Conservation (phyloP, 2,797 vertebrate genomes). For the Rhabdomys pumilio region DNA sequence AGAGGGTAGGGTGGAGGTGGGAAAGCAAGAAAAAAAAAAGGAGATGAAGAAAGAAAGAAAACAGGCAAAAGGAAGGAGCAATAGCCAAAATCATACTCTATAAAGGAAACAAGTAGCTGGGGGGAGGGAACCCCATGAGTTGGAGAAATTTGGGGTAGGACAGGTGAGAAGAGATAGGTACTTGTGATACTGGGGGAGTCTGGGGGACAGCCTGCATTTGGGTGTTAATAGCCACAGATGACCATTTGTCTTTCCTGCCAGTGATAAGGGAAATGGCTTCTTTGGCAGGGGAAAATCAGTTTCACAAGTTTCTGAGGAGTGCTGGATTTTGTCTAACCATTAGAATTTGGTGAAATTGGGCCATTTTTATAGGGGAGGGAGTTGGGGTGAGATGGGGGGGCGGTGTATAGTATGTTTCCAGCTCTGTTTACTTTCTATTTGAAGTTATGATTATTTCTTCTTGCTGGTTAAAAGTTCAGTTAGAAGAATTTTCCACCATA, state of each 20-base stretch:
- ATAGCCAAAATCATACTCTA: not conserved
- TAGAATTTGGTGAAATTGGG: not conserved
- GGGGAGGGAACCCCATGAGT: too few relatives aligned
- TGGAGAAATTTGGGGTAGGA: not conserved
- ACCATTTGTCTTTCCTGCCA: not conserved
- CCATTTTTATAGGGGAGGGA: not conserved
- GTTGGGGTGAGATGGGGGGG: slow-evolving; percentile 57
- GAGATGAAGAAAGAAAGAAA: too few relatives aligned
- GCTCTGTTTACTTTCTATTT: slow-evolving; percentile 90
- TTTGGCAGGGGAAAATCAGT: not conserved
- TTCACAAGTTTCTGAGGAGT: not conserved
- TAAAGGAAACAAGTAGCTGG: too few relatives aligned
- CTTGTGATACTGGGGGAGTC: not conserved
- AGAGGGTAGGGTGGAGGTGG: not conserved
- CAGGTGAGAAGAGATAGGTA: not conserved
- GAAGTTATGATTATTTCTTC: slow-evolving; percentile 90
- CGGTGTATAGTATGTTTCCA: slow-evolving; percentile 87
- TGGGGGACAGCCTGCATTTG: not conserved
- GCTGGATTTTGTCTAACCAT: not conserved
- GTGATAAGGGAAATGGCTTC: not conserved
- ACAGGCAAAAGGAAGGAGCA: too few relatives aligned
- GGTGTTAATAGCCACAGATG: not conserved
- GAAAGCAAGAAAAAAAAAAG: too few relatives aligned
- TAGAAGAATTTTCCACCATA: slow-evolving; percentile 88
- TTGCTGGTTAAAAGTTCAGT: slow-evolving; percentile 88